Base-by-base conservation (phyloP, 2,113 vertebrate species). In the Vireo altiloquus region DNA sequence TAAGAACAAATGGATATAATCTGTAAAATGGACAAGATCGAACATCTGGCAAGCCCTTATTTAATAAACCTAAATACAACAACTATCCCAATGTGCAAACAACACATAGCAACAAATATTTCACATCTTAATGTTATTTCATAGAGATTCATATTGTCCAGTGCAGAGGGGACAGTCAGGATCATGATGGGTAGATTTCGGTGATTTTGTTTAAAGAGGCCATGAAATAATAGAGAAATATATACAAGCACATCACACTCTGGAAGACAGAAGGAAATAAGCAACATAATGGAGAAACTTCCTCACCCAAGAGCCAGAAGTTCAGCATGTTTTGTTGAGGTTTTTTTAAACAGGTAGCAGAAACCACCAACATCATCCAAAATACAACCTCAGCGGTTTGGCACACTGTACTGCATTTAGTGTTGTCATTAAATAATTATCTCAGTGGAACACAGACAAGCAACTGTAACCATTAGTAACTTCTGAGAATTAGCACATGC, bases 111-210 rank as follows among this genome's bases (percentile, higher is more conserved):
- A 68, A 57, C 7, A 68, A 75, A 40, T 33, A 42, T 49, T 70
- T 33, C 8, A 18, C 9, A 39, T 10, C 4, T n/a, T 46, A 5
- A 11, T 9, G 1, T 30, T 53, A 35, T 46, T 53, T n/a, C 21
- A 65, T 3, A 24, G 17, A 54, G 1, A 30, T 37, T 72, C 1
- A 2, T 8, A 3, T 28, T 9, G 4, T 16, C 30, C 35, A 13
- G 3, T 9, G 37, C 37, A 81, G 40, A 80, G 16, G 13, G 10
- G 53, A 44, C 7, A 53, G 7, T 21, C 24, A 65, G 15, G 25
- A 2, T 82, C 27, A 49, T 3, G 11, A 69, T 7, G 24, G 65
- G 10, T 3, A 68, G 2, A 52, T 70, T 72, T 69, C 28, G 60
- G 20, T 7, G 5, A 0, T 56, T 92, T 77, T 25, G 5, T 37